phyloP scores from a whole-genome alignment of 64 coral and sea anemone genomes.

The Platygyra sinensis region DNA sequence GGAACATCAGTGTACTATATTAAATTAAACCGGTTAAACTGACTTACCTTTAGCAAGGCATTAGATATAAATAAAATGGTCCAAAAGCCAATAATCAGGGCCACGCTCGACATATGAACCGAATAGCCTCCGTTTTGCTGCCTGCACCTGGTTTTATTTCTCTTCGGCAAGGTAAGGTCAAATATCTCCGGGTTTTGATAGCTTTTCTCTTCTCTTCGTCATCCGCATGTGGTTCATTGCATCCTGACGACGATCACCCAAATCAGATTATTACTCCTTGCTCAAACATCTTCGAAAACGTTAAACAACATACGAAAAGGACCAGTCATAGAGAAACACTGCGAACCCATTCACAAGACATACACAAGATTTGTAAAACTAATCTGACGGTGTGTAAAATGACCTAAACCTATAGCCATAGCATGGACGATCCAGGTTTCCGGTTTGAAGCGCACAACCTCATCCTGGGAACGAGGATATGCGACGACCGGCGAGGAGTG shows the following conservation, averaged over 20 bases:
- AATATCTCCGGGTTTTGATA: neutral
- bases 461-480: too few species aligned
- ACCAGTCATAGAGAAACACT: neutral
- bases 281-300: neutral
- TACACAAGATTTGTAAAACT: neutral
- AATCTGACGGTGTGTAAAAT: too few species aligned
- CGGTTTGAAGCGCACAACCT: too few species aligned
- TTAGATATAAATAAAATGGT: conserved; percentile 66
- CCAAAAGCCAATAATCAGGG: conserved; percentile 56
- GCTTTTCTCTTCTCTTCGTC: neutral
- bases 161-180: too few species aligned
- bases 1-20: too few species aligned
- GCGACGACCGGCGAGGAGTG: too few species aligned
- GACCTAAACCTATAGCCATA: too few species aligned
- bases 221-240: neutral
- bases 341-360: neutral
- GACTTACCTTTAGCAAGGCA: conserved; percentile 64
- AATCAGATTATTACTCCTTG: neutral
- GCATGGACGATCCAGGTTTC: too few species aligned
- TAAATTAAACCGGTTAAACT: too few species aligned
- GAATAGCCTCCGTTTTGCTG: neutral
- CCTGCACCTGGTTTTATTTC: neutral
- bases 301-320: neutral
- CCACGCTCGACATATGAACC: conserved; percentile 45
- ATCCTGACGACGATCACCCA: neutral